phyloP scores from a whole-genome alignment of 2,113 vertebrate species.

The Athene noctua region DNA sequence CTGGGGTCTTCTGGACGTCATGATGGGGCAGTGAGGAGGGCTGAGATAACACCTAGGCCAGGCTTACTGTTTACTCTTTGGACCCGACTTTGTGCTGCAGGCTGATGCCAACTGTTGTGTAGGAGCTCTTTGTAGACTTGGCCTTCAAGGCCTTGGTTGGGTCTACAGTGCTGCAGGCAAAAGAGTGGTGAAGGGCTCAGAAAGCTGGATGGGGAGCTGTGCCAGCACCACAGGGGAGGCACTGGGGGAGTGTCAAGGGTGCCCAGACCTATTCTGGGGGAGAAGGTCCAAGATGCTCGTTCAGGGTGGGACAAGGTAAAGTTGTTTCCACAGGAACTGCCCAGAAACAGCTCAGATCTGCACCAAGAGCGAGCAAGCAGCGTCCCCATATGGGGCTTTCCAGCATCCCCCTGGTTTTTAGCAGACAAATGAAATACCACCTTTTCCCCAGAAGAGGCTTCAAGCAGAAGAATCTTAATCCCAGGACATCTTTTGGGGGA shows the following conservation, averaged over 20 bases:
- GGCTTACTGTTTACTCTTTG: not conserved
- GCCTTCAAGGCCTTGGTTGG: not conserved
- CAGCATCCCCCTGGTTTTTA: not conserved
- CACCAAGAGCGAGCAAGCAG: not conserved
- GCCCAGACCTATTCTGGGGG: accelerated
- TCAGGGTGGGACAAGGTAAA: not conserved
- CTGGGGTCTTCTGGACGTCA: not conserved
- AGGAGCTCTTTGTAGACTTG: not conserved
- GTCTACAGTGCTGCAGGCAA: not conserved
- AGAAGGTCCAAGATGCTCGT: not conserved
- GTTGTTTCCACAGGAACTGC: not conserved
- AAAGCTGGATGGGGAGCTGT: not conserved
- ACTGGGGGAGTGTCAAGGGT: not conserved
- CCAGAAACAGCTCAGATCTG: not conserved
- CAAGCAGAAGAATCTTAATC: not conserved
- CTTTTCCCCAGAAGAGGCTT: not conserved
- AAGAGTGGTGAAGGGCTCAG: not conserved
- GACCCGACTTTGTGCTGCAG: not conserved
- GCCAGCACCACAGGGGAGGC: not conserved
- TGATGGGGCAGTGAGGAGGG: not conserved
- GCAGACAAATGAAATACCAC: not conserved
- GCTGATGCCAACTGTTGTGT: not conserved
- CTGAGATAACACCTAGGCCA: not conserved
- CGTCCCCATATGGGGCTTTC: not conserved
- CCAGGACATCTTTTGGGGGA: not conserved